Evolutionary conservation across 2,888 invertebrate genomes (phyloP).

Genomic region (Nymphalis polychloros): DNA sequence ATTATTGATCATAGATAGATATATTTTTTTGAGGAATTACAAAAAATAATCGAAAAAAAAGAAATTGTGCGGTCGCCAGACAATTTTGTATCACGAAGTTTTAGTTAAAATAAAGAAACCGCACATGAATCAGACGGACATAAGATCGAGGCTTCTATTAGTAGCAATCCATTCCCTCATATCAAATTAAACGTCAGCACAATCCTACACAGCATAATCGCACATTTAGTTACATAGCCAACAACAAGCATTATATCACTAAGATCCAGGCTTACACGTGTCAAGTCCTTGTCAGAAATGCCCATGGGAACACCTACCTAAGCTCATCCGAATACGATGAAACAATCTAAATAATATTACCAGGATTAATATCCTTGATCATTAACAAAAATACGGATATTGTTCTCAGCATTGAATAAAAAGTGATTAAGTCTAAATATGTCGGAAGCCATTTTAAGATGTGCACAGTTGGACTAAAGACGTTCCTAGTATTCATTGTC

Average conservation of each 20-base stretch:
- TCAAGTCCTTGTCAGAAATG: constrained; percentile 29
- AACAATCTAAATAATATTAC: constrained; percentile 46
- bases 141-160: background rate
- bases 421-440: too few species aligned
- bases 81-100: too few species aligned
- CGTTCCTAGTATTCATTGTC: too few species aligned
- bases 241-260: constrained; percentile 26
- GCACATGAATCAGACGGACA: background rate
- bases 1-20: too few species aligned
- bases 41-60: too few species aligned
- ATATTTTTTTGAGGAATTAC: too few species aligned
- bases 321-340: constrained; percentile 39
- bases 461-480: too few species aligned
- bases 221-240: constrained; percentile 20
- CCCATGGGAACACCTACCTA: constrained; percentile 23
- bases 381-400: background rate
- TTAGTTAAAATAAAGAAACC: too few species aligned
- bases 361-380: constrained; percentile 40
- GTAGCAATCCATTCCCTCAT: background rate
- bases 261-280: constrained; percentile 27
- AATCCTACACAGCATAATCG: constrained; percentile 22
- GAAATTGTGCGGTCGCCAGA: too few species aligned
- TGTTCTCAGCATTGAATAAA: too few species aligned
- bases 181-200: constrained; percentile 23
- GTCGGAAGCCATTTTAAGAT: too few species aligned